Evolutionary conservation across 2,113 vertebrate genomes (phyloP).

Genomic region (Actenoides lindsayi): DNA sequence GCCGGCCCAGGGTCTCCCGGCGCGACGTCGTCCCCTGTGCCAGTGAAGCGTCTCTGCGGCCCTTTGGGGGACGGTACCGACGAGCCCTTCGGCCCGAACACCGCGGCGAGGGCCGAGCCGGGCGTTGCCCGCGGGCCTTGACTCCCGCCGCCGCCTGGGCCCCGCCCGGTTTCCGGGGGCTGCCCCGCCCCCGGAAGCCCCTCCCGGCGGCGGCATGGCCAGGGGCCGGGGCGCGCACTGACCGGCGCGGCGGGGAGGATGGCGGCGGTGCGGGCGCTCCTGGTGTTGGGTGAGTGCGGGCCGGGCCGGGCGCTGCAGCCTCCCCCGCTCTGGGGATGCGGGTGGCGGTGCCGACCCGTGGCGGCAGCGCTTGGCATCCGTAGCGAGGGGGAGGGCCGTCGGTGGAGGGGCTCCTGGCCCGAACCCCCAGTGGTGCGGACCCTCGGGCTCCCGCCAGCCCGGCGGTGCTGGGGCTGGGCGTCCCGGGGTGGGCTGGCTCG

Average conservation of each 20-base stretch:
- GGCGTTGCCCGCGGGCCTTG: background rate
- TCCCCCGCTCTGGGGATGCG: background rate
- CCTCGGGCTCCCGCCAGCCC: background rate
- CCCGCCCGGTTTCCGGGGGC: constrained; percentile 25
- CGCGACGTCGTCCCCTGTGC: background rate
- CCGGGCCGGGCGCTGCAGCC: background rate
- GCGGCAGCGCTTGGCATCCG: background rate
- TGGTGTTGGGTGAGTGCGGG: constrained; percentile 46
- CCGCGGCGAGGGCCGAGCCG: background rate
- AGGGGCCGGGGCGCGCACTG: background rate
- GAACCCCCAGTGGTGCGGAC: background rate
- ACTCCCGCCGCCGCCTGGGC: background rate
- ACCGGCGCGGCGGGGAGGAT: background rate
- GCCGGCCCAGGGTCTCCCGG: background rate
- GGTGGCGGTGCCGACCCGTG: background rate
- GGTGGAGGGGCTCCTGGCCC: background rate
- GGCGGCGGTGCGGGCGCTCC: constrained; percentile 37
- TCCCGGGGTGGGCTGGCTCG: background rate
- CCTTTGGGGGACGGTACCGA: background rate
- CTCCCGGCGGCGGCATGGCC: constrained; percentile 28
- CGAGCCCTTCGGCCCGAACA: background rate
- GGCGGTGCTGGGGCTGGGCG: background rate
- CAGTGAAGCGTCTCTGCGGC: background rate
- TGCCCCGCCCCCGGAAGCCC: constrained; percentile 42
- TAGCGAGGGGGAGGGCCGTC: background rate